A percentile compares a stretch with the other conserved stretches of the same genome.
Evolutionary conservation across 2,113 vertebrate species (phyloP).

Genomic region (Rhineura floridana): DNA sequence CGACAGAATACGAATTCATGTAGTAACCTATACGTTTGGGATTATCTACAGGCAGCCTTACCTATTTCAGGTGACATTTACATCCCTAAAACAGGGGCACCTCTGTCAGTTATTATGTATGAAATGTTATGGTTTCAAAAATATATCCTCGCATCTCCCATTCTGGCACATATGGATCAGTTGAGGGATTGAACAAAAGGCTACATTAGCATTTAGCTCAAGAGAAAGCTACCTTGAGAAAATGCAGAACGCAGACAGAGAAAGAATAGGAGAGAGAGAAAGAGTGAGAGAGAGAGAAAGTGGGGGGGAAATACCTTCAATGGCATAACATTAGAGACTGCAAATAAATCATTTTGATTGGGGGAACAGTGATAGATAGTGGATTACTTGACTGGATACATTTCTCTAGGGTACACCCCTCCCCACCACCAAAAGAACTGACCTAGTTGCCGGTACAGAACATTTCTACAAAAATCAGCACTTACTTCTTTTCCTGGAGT

Average conservation of each 20-base stretch:
- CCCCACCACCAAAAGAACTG: slow-evolving; percentile 45
- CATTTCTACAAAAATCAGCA: slow-evolving; percentile 38
- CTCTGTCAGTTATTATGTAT: not conserved
- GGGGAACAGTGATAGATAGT: slow-evolving; percentile 37
- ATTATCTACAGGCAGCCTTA: not conserved
- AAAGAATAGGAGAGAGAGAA: not conserved
- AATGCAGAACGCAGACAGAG: slow-evolving; percentile 15
- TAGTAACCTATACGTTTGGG: not conserved
- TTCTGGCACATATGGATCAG: slow-evolving; percentile 12
- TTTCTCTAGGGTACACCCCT: slow-evolving; percentile 23
- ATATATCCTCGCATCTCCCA: not conserved
- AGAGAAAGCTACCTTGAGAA: slow-evolving; percentile 20
- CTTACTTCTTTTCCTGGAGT: slow-evolving; percentile 14
- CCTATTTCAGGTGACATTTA: slow-evolving; percentile 22
- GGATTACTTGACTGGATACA: slow-evolving; percentile 48
- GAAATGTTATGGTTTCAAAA: slow-evolving; percentile 23
- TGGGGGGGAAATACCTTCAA: slow-evolving; percentile 18
- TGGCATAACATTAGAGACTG: not conserved
- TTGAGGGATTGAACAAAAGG: slow-evolving; percentile 37
- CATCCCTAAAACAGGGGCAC: not conserved
- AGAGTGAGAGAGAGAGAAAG: not conserved
- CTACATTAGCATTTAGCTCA: slow-evolving; percentile 29
- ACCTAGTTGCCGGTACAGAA: slow-evolving; percentile 56
- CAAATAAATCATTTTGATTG: not conserved
- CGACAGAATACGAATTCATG: slow-evolving; percentile 4